A percentile compares a stretch with the other conserved stretches of the same genome.
These are phyloP conservation scores for Epinephelus malabaricus DNA, from an alignment of 2,797 vertebrate species.

Conservation along the genomic window DNA sequence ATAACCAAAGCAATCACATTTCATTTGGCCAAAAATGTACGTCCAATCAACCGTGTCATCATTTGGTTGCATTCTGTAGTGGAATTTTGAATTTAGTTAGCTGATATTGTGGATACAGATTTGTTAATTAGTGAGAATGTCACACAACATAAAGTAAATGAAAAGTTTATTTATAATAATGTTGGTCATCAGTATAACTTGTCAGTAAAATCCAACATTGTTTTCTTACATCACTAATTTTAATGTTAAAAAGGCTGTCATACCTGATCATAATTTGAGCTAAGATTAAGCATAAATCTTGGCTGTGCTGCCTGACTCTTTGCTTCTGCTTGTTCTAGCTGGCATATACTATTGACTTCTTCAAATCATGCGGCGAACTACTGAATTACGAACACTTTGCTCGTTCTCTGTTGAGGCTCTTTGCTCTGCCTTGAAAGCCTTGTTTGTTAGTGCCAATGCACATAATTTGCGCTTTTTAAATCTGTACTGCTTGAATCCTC, in stretches of 20 bases:
- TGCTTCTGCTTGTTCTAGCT: constrained; percentile 23
- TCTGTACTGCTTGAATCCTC: constrained; percentile 5
- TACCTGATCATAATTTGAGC: neutral
- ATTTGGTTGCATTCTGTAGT: too few relatives aligned
- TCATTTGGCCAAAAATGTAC: too few relatives aligned
- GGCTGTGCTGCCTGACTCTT: constrained; percentile 12
- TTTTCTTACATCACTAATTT: neutral
- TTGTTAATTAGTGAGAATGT: too few relatives aligned
- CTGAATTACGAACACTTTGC: neutral
- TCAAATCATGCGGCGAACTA: neutral
- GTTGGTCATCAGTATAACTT: neutral
- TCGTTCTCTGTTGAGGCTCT: neutral
- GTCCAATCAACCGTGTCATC: too few relatives aligned
- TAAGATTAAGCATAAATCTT: neutral
- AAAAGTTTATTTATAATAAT: too few relatives aligned
- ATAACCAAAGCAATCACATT: too few relatives aligned
- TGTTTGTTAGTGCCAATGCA: neutral
- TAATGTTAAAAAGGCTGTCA: neutral
- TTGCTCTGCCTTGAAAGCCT: neutral
- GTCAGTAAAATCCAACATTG: neutral
- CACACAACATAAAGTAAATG: too few relatives aligned
- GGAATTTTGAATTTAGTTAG: too few relatives aligned
- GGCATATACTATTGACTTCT: neutral
- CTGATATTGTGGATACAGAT: too few relatives aligned
- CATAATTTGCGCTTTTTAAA: neutral